Conservation (phyloP, 2,888 invertebrate genomes). For the Horisme vitalbata region DNA sequence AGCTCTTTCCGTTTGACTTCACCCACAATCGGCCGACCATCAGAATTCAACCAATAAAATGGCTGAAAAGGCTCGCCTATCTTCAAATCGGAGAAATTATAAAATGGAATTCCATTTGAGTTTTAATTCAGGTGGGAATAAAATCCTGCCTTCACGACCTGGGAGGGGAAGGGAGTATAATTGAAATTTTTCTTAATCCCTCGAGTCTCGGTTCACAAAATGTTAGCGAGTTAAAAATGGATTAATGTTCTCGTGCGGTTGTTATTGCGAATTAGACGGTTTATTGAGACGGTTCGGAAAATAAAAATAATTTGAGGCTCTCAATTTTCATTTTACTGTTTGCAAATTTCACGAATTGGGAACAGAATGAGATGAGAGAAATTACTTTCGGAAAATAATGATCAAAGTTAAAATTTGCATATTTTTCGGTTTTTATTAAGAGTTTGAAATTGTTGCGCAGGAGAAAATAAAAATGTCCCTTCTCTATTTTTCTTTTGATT, state of each 20-base stretch:
- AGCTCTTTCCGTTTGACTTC: constrained; percentile 22
- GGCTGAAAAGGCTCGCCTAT: constrained; percentile 40
- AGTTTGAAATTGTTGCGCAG: too few species aligned
- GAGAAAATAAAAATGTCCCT: too few species aligned
- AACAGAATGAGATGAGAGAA: too few species aligned
- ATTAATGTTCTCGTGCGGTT: constrained; percentile 39
- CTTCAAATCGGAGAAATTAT: constrained; percentile 57
- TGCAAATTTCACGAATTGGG: background rate
- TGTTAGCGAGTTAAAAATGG: constrained; percentile 37
- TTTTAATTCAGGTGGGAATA: constrained; percentile 51
- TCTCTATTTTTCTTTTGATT: too few species aligned
- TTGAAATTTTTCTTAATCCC: constrained; percentile 68
- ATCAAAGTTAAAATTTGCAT: too few species aligned
- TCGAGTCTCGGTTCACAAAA: constrained; percentile 39
- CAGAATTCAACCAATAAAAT: constrained; percentile 37
- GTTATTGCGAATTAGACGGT: constrained; percentile 37
- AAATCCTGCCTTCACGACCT: constrained; percentile 45
- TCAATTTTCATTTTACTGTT: constrained; percentile 2
- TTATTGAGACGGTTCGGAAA: constrained; percentile 18
- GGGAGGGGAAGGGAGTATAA: constrained; percentile 41
- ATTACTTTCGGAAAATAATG: too few species aligned
- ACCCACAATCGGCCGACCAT: constrained; percentile 32
- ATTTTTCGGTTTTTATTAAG: too few species aligned
- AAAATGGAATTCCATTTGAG: constrained; percentile 62
- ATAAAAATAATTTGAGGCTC: constrained; percentile 1